Conservation (phyloP, 2,113 vertebrate genomes). For the Rhinoptilus africanus region DNA sequence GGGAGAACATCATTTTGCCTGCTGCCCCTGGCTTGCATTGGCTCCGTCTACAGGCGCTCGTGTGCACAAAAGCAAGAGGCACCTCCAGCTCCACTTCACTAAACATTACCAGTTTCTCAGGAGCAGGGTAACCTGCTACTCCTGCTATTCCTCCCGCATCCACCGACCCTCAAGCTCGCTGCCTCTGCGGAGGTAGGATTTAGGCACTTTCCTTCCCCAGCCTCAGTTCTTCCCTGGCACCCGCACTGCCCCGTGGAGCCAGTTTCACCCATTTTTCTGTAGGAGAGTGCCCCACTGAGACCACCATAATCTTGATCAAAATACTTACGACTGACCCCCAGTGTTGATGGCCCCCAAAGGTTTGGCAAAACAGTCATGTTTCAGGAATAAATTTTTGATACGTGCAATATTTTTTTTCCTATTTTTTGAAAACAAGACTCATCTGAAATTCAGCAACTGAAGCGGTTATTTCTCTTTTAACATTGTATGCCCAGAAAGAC, state of each 20-base stretch:
- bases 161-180: slow-evolving; percentile 46
- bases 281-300: not conserved
- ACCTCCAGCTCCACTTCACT: not conserved
- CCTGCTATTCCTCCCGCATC: not conserved
- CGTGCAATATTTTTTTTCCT: not conserved
- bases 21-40: not conserved
- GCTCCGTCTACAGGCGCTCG: not conserved
- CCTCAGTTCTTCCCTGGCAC: not conserved
- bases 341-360: not conserved
- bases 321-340: not conserved
- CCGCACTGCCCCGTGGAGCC: rapidly evolving
- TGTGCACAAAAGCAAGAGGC: not conserved
- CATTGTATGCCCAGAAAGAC: not conserved
- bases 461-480: not conserved
- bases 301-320: not conserved
- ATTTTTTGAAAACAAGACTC: not conserved
- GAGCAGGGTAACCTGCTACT: not conserved
- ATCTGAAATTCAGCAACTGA: not conserved
- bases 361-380: not conserved
- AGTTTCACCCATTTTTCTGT: not conserved
- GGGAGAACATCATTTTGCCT: not conserved
- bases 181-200: not conserved
- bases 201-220: not conserved
- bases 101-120: not conserved
- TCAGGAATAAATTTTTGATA: not conserved